Base-by-base conservation (phyloP, 2,888 invertebrate species). In the Eurois occulta region DNA sequence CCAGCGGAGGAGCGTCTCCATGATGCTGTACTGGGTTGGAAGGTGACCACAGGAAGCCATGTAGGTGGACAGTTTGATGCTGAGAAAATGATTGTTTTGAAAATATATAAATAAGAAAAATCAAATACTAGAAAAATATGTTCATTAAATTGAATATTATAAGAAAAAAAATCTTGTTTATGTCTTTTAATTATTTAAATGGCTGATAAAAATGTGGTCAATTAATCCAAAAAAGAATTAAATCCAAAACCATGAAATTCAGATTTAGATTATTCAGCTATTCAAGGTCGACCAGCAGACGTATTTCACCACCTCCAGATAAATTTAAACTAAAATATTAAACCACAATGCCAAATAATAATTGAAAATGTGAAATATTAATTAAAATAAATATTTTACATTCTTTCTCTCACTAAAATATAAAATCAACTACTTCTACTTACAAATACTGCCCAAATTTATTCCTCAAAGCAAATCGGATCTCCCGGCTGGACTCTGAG, bases 1-100 rank as follows among this genome's bases (percentile, higher is more conserved):
- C 95, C 95, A 96, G 0, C 95, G 92, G 10, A 96, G 80, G 4
- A 96, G 84, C 0, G 93, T 90, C 86, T 95, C 95, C 88, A 95
- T 72, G 21, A 91, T 87, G 68, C 90, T 86, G 86, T 90, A 91
- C 89, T 96, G 96, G 16, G 87, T 84, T 0, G 94, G 91, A 3
- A 93, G 80, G 86, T 94, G 92, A 0, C 94, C 95, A 18, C 93
- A 93, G 0, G 80, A 62, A 0, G 90, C 74, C 84, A 95, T 87
- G 35, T 90, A 81, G 0, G 72, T 18, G 0, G 95, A 89, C 7
- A 96, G 84, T 72, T 93, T 93, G 1, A 83, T 75, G 67, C 95
- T 95, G 80, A 11, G 48, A 62, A 58, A 66, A 16, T 5, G 16
- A 8, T 60, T 18, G 32, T 32, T n/a, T 55, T 60, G 2, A 18